Evolutionary conservation across 35 echinoderm and acorn worm species (phyloP).

Genomic region (Ptychodera flava): DNA sequence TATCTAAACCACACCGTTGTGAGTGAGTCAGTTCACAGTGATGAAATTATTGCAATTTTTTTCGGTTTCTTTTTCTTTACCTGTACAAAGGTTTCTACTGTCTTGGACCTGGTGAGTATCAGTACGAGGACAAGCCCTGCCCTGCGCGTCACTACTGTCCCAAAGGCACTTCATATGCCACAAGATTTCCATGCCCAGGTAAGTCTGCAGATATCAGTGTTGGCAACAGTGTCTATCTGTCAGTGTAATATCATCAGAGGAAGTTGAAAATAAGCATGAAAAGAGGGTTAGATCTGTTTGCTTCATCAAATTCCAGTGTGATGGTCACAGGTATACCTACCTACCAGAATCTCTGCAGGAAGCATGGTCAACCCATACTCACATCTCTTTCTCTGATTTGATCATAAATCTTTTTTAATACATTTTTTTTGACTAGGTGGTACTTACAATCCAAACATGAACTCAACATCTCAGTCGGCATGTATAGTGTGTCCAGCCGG

Average conservation of each 20-base stretch:
- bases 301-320: no score
- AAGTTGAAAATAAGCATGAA: no score
- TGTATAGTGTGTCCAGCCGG: slow-evolving; percentile 74
- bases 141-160: slow-evolving; percentile 89
- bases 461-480: slow-evolving; percentile 51
- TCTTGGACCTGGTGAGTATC: slow-evolving; percentile 45
- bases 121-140: slow-evolving; percentile 45
- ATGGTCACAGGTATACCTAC: no score
- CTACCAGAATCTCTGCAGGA: no score
- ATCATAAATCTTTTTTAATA: no score
- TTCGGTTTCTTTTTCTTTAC: background rate
- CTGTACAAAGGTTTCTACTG: slow-evolving; percentile 65
- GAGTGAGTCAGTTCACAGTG: no score
- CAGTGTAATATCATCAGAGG: no score
- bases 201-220: slow-evolving; percentile 52
- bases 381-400: no score
- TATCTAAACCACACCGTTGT: no score
- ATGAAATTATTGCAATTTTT: background rate
- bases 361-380: no score
- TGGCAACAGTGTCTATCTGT: slow-evolving; percentile 69
- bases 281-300: no score
- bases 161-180: slow-evolving; percentile 69
- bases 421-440: no score
- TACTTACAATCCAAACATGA: slow-evolving; percentile 82
- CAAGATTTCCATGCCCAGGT: slow-evolving; percentile 92